Conservation (phyloP, 2,113 vertebrate genomes). For the Diadophis punctatus region DNA sequence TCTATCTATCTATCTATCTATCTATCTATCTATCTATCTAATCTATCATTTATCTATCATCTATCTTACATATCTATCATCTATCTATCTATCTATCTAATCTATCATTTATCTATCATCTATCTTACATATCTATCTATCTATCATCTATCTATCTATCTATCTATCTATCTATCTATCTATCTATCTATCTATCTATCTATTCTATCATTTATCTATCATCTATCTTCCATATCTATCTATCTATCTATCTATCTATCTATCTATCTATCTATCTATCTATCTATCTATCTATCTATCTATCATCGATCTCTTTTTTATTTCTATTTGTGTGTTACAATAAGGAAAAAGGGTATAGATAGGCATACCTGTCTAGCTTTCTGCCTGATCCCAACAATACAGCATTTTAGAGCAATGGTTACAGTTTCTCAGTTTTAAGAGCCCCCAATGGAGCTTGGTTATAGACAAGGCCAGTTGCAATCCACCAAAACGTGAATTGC, state of each 20-base stretch:
- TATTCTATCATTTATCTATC: too few relatives aligned
- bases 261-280: background rate
- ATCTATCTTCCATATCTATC: background rate
- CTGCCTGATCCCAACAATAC: background rate
- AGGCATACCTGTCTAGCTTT: background rate
- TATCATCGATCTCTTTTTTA: background rate
- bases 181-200: too few relatives aligned
- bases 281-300: too few relatives aligned
- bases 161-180: too few relatives aligned
- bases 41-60: background rate
- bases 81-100: too few relatives aligned
- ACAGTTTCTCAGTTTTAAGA: background rate
- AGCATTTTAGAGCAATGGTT: background rate
- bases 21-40: too few relatives aligned
- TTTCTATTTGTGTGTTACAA: background rate
- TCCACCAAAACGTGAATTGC: background rate
- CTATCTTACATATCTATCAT: too few relatives aligned
- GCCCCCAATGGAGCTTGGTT: background rate
- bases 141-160: too few relatives aligned
- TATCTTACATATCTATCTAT: too few relatives aligned
- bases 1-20: too few relatives aligned
- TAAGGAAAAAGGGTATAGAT: background rate
- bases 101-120: background rate
- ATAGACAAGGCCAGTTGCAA: background rate
- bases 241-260: too few relatives aligned